Evolutionary conservation across 2,888 invertebrate species (phyloP).

Genomic region (Lasioglossum calceatum): DNA sequence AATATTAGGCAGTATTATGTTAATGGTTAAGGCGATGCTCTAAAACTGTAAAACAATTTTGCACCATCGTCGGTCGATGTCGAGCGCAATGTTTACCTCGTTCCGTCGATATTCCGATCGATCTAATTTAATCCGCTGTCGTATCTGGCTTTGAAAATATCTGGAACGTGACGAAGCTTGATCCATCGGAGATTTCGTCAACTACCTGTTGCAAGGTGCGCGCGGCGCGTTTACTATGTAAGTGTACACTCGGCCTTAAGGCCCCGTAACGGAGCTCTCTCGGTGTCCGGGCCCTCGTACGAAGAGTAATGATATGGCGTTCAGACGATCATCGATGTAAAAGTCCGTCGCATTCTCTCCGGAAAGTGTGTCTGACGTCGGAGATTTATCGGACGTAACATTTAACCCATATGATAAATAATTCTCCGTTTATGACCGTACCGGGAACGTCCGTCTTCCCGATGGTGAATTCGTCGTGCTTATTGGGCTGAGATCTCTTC

Average conservation of each 20-base stretch:
- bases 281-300: slow-evolving; percentile 49
- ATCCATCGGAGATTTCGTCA: background rate
- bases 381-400: slow-evolving; percentile 63
- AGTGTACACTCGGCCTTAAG: slow-evolving; percentile 10
- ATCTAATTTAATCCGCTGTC: background rate
- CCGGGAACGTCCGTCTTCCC: slow-evolving; percentile 42
- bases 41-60: too few relatives aligned
- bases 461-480: slow-evolving; percentile 41
- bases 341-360: slow-evolving; percentile 60
- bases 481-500: slow-evolving; percentile 43
- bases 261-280: slow-evolving; percentile 64
- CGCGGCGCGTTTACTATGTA: background rate
- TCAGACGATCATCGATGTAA: slow-evolving; percentile 63
- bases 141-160: background rate
- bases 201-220: slow-evolving; percentile 21
- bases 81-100: background rate
- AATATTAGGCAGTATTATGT: too few relatives aligned
- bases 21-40: too few relatives aligned
- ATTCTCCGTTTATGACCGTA: slow-evolving; percentile 49
- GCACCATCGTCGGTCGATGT: background rate
- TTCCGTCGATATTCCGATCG: background rate
- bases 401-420: slow-evolving; percentile 66
- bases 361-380: slow-evolving; percentile 52
- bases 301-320: slow-evolving; percentile 63
- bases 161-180: background rate